These are phyloP conservation scores for Leptestheria dahalacensis DNA, from an alignment of 1,140 invertebrate genomes.

Conservation along the genomic window DNA sequence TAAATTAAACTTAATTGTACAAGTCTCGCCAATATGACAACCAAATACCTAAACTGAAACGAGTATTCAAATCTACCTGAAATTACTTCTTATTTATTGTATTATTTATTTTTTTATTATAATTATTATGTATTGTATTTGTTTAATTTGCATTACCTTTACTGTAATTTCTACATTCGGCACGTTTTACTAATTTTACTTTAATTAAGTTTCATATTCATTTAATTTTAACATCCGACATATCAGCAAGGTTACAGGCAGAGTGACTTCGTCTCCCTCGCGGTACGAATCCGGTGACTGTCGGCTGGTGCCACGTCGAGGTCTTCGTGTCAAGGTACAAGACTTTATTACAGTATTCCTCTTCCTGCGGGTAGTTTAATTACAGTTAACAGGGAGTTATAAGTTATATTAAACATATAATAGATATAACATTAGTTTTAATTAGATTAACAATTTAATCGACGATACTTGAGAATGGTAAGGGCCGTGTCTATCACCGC, in stretches of 20 bases:
- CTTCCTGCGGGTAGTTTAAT: too few species aligned
- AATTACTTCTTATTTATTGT: too few species aligned
- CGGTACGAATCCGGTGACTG: conserved; percentile 36
- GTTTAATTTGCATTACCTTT: background rate
- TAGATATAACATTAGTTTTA: too few species aligned
- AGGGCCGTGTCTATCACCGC: conserved; percentile 48
- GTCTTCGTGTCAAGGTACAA: conserved; percentile 55
- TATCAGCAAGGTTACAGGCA: too few species aligned
- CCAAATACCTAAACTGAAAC: too few species aligned
- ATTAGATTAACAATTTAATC: too few species aligned
- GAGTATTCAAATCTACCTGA: too few species aligned
- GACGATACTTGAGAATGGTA: conserved; percentile 40
- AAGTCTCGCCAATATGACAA: background rate
- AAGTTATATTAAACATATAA: too few species aligned
- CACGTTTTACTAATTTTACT: too few species aligned
- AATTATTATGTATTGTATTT: background rate
- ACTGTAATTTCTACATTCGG: conserved; percentile 27
- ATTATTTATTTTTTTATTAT: background rate
- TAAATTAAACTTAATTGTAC: conserved; percentile 14
- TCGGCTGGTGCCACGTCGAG: conserved; percentile 47
- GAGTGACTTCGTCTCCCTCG: conserved; percentile 74
- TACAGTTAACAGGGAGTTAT: too few species aligned
- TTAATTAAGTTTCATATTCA: too few species aligned
- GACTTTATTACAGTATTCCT: conserved; percentile 61
- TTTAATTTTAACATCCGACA: too few species aligned